Evolutionary conservation across 2,888 invertebrate species (phyloP).

Genomic region (Siphlonurus alternatus): DNA sequence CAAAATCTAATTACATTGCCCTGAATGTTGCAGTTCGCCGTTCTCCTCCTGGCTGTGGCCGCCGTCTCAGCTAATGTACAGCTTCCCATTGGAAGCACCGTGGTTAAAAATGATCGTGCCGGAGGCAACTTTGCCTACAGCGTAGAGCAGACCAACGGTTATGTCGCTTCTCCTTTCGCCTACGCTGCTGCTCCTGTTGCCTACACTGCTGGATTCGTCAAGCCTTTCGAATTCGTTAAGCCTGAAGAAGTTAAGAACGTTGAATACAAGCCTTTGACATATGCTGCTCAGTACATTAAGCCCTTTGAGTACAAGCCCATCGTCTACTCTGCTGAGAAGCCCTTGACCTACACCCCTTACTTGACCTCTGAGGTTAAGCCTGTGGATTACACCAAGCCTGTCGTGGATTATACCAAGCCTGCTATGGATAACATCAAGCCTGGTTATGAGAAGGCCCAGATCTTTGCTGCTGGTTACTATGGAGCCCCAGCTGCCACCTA

Average conservation of each 20-base stretch:
- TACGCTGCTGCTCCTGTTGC: background rate
- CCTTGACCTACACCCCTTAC: too few relatives aligned
- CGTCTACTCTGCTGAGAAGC: too few relatives aligned
- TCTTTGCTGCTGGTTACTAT: background rate
- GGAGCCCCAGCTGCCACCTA: background rate
- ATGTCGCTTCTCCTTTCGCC: background rate
- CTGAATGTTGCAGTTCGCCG: background rate
- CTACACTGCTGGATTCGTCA: background rate
- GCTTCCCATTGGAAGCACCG: background rate
- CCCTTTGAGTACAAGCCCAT: background rate
- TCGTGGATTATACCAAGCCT: background rate
- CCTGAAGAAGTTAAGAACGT: background rate
- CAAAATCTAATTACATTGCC: too few relatives aligned
- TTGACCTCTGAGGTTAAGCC: background rate
- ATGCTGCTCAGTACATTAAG: background rate
- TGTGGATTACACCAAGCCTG: background rate
- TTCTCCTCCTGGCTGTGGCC: background rate
- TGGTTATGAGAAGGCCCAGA: background rate
- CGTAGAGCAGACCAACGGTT: background rate
- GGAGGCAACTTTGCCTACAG: background rate
- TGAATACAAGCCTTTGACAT: background rate
- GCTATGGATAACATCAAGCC: too few relatives aligned
- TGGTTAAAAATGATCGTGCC: background rate
- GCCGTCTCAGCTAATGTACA: background rate
- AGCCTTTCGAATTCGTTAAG: background rate